A percentile compares a stretch with the other conserved stretches of the same genome.
Conservation (phyloP, 30 jellyfish, hydroid and myxozoan species). For the Clytia hemisphaerica region DNA sequence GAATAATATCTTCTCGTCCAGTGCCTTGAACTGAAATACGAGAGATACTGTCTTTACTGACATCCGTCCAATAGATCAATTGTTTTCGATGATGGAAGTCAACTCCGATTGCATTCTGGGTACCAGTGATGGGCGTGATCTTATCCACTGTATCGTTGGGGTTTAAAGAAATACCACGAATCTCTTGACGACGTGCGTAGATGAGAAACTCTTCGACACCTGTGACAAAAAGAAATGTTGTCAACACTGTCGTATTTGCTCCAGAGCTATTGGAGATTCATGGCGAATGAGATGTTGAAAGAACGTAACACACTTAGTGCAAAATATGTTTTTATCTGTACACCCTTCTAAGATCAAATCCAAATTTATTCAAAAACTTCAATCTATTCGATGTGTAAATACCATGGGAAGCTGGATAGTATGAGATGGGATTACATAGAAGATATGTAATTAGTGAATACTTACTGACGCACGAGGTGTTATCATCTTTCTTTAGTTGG, state of each 20-base stretch:
- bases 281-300: too few relatives aligned
- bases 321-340: neutral
- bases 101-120: constrained; percentile 76
- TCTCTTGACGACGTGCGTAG: constrained; percentile 83
- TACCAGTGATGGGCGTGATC: constrained; percentile 70
- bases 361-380: too few relatives aligned
- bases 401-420: too few relatives aligned
- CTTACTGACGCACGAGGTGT: constrained; percentile 66
- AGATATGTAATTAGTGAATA: neutral
- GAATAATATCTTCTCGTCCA: constrained; percentile 42
- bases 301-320: too few relatives aligned
- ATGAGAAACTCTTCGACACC: constrained; percentile 54
- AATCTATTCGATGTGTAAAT: too few relatives aligned
- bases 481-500: constrained; percentile 42
- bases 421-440: neutral
- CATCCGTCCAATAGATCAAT: constrained; percentile 82
- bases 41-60: constrained; percentile 62
- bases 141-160: constrained; percentile 68
- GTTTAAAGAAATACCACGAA: constrained; percentile 71
- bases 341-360: neutral
- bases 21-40: constrained; percentile 60
- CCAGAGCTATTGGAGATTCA: too few relatives aligned
- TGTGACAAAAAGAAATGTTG: neutral
- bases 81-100: constrained; percentile 52
- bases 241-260: too few relatives aligned